Percentiles rank a stretch among this genome's conserved stretches.
phyloP scores from a whole-genome alignment of 2,797 vertebrate species.

The Manis javanica region DNA sequence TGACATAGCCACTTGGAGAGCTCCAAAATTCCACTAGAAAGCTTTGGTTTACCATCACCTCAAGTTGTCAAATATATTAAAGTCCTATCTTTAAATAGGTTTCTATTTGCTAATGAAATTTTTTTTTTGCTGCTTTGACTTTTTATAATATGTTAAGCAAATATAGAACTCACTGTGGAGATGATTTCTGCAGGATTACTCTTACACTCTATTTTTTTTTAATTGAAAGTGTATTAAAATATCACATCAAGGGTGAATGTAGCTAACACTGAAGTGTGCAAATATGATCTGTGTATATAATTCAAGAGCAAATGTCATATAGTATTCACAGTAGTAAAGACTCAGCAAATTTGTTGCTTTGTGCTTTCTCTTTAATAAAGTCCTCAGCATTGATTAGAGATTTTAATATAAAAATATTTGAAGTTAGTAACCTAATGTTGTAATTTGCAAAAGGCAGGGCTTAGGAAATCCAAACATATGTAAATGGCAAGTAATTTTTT shows the following conservation, averaged over 20 bases:
- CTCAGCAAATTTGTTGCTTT: neutral
- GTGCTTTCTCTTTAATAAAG: neutral
- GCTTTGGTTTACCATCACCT: neutral
- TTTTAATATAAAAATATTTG: neutral
- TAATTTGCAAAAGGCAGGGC: neutral
- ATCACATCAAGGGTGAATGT: neutral
- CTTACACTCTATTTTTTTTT: too few relatives aligned
- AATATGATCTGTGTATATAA: neutral
- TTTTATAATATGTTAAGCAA: slow-evolving; percentile 42
- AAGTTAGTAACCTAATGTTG: neutral
- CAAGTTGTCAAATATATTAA: neutral
- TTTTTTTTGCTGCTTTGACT: neutral
- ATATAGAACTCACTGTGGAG: neutral
- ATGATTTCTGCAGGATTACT: slow-evolving; percentile 48
- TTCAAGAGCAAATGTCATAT: neutral
- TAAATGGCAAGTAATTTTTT: neutral
- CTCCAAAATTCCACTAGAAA: slow-evolving; percentile 35
- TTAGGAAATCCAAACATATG: neutral
- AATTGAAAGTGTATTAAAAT: neutral
- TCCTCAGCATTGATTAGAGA: neutral
- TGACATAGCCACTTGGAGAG: neutral
- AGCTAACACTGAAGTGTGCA: neutral
- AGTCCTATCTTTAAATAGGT: slow-evolving; percentile 3
- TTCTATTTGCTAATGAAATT: slow-evolving; percentile 4
- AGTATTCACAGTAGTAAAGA: neutral